Evolutionary conservation across 1,140 invertebrate species (phyloP), one percentile per base, ranked within the genome.

Genomic region (Magallana angulata): DNA sequence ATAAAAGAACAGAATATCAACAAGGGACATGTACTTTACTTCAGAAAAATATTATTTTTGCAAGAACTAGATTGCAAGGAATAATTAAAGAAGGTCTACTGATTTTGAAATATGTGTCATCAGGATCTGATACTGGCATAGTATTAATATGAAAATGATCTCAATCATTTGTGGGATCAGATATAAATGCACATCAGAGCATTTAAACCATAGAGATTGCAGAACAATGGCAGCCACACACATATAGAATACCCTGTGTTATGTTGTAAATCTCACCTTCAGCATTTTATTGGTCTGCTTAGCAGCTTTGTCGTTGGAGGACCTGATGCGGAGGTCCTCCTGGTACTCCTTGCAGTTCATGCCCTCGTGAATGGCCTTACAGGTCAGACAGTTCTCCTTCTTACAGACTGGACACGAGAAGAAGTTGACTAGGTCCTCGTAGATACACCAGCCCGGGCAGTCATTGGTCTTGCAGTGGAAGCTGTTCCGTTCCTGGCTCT

Each of bases 381-480:
- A 99, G 1, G 97, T 98, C 68, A 99, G 95, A 94, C 98, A 99
- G 95, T 98, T 99, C 76, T 95, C 96, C 64, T 96, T 96, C 76
- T 95, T 96, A 94, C 98, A 99, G 8, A 98, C 97, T 1, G 97
- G 97, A 94, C 98, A 98, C 48, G 96, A 95, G 93, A 98, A 98
- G 88, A 96, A 96, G 94, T 97, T 97, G 81, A 98, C 97, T 88
- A 97, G 97, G 91, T 98, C 97, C 89, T 98, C 98, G 93, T 97
- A 97, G 90, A 98, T 96, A 93, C 97, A 98, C 97, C 98, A 98
- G 16, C 97, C 97, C 60, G 95, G 96, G 93, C 98, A 99, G 94
- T 99, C 97, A 0, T 97, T 96, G 0, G 98, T 98, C 94, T 98
- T 97, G 94, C 98, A 99, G 92, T 98, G 98, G 94, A 98, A 98